Conservation (phyloP, 1,140 invertebrate species). For the Zaprionus ornatus region DNA sequence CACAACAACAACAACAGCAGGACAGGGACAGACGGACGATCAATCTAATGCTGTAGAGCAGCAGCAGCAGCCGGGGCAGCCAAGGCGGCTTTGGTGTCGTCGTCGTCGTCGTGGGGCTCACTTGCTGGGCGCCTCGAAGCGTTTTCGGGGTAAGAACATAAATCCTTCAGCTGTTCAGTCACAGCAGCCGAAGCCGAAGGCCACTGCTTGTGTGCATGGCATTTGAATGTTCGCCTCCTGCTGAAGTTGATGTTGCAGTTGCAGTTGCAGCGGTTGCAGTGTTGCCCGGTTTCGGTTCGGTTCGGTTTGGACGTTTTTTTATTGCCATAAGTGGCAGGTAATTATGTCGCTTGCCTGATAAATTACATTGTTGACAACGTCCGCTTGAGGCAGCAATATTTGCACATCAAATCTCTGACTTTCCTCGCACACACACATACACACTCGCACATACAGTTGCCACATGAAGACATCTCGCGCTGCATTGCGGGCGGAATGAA, state of each 20-base stretch:
- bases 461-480: slow-evolving; percentile 27
- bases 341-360: slow-evolving; percentile 83
- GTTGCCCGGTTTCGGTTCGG: slow-evolving; percentile 27
- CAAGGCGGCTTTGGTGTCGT: slow-evolving; percentile 17
- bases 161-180: slow-evolving; percentile 75
- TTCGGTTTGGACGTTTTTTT: slow-evolving; percentile 58
- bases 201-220: slow-evolving; percentile 41
- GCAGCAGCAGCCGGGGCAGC: slow-evolving; percentile 11
- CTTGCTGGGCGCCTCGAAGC: slow-evolving; percentile 78
- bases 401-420: slow-evolving; percentile 33
- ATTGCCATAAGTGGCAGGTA: slow-evolving; percentile 83
- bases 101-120: slow-evolving; percentile 52
- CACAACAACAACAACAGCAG: not conserved
- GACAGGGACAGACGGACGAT: slow-evolving; percentile 53
- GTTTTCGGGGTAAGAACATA: slow-evolving; percentile 79
- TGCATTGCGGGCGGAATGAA: slow-evolving; percentile 3
- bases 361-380: slow-evolving; percentile 81
- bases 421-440: not conserved
- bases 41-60: slow-evolving; percentile 63
- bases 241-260: not conserved
- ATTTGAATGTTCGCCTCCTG: slow-evolving; percentile 63
- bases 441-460: not conserved
- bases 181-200: slow-evolving; percentile 20
- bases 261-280: slow-evolving; percentile 1
- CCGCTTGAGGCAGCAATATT: slow-evolving; percentile 43